Conservation (phyloP, 2,888 invertebrate genomes). For the Apodemia zela region DNA sequence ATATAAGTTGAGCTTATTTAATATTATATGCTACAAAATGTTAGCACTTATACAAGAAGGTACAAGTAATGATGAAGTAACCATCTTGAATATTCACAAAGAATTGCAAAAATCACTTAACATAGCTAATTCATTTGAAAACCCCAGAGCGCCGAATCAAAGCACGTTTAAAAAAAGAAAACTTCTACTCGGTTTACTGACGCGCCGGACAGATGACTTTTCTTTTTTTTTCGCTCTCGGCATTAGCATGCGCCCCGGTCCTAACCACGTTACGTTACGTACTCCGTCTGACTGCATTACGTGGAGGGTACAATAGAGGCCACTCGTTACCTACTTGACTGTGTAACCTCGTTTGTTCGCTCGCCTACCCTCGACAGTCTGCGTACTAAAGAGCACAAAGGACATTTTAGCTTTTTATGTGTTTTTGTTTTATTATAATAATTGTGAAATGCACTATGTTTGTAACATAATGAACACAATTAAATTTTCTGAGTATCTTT, state of each 20-base stretch:
- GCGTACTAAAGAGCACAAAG: slow-evolving; percentile 37
- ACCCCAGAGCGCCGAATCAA: slow-evolving; percentile 26
- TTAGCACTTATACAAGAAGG: too few relatives aligned
- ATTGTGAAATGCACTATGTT: too few relatives aligned
- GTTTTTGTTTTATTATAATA: not conserved
- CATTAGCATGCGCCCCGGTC: slow-evolving; percentile 67
- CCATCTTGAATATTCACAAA: not conserved
- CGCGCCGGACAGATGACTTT: slow-evolving; percentile 36
- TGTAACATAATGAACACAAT: not conserved
- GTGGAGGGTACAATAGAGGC: slow-evolving; percentile 56
- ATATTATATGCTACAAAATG: too few relatives aligned
- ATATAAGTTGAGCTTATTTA: too few relatives aligned
- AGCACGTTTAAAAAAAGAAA: slow-evolving; percentile 30
- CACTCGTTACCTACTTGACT: slow-evolving; percentile 79
- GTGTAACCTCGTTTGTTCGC: slow-evolving; percentile 75
- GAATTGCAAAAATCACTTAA: slow-evolving; percentile 11
- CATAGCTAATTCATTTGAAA: slow-evolving; percentile 13
- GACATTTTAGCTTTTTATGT: slow-evolving; percentile 31
- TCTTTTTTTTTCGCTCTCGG: slow-evolving; percentile 38
- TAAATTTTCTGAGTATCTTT: not conserved
- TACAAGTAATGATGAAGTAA: not conserved
- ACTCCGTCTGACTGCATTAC: slow-evolving; percentile 44
- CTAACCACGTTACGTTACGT: slow-evolving; percentile 59
- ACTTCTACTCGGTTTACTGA: slow-evolving; percentile 29
- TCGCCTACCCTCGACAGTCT: slow-evolving; percentile 42